phyloP scores from a whole-genome alignment of 2,797 vertebrate genomes.

The Phylloscopus collybita region DNA sequence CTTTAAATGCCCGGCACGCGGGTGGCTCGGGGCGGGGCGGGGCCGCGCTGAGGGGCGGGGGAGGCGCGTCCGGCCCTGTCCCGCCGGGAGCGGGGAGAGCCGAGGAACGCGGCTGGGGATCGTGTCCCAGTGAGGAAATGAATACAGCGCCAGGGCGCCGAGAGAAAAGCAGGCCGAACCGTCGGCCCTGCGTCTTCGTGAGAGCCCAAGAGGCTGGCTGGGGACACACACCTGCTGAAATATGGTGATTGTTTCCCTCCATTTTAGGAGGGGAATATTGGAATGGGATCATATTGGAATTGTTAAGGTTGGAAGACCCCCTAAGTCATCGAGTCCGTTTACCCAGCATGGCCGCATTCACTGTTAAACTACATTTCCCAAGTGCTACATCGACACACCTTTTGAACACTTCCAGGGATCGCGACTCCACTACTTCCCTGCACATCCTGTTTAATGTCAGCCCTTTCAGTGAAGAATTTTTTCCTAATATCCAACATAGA shows the following conservation, averaged over 20 bases:
- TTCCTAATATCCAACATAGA: neutral
- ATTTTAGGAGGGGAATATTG: neutral
- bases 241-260: too few species aligned
- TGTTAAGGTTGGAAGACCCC: neutral
- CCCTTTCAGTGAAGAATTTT: neutral
- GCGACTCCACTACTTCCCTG: fast-evolving
- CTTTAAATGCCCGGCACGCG: neutral
- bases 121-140: fast-evolving
- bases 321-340: neutral
- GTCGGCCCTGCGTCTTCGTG: fast-evolving
- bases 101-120: fast-evolving
- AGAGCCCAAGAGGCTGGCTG: neutral
- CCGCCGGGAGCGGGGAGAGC: fast-evolving
- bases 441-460: neutral
- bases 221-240: too few species aligned
- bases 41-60: neutral
- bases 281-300: neutral
- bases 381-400: neutral
- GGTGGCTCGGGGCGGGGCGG: neutral
- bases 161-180: fast-evolving
- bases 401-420: neutral
- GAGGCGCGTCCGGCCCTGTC: neutral
- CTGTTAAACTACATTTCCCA: neutral
- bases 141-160: fast-evolving
- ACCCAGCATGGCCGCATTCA: too few species aligned